These are phyloP conservation scores for Micrastur ruficollis DNA, from an alignment of 2,797 vertebrate genomes.

Conservation along the genomic window DNA sequence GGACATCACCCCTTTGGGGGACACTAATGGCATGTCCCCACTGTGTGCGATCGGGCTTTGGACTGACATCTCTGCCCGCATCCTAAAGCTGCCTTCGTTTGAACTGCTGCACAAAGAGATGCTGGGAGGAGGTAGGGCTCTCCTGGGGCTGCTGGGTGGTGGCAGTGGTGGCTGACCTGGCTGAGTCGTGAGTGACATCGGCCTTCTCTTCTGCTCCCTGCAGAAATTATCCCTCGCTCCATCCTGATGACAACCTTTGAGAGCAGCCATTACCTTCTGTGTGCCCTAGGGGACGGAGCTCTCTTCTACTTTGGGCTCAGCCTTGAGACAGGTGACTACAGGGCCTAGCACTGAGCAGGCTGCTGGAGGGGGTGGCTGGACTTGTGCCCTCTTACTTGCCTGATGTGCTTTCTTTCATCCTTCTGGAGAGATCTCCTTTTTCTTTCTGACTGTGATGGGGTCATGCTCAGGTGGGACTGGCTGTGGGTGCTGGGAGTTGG, in stretches of 20 bases:
- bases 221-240: slow-evolving; percentile 98
- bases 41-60: slow-evolving; percentile 96
- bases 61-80: slow-evolving; percentile 97
- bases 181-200: rapidly evolving
- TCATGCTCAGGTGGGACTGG: neutral
- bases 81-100: slow-evolving; percentile 93
- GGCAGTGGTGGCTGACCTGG: neutral
- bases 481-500: neutral
- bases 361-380: neutral
- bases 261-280: slow-evolving; percentile 95
- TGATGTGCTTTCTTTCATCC: neutral
- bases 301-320: slow-evolving; percentile 98
- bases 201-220: neutral
- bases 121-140: slow-evolving; percentile 92
- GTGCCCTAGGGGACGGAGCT: slow-evolving; percentile 95
- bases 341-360: too few relatives aligned
- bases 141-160: neutral
- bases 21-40: slow-evolving; percentile 85
- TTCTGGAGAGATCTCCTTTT: neutral
- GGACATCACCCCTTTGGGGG: slow-evolving; percentile 95
- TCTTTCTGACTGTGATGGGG: neutral
- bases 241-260: slow-evolving; percentile 99
- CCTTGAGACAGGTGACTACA: slow-evolving; percentile 85
- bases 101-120: slow-evolving; percentile 96
- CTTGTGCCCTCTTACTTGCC: rapidly evolving